A percentile compares a stretch with the other conserved stretches of the same genome.
phyloP scores from a whole-genome alignment of 2,797 vertebrate species.

The Lophura swinhoii region DNA sequence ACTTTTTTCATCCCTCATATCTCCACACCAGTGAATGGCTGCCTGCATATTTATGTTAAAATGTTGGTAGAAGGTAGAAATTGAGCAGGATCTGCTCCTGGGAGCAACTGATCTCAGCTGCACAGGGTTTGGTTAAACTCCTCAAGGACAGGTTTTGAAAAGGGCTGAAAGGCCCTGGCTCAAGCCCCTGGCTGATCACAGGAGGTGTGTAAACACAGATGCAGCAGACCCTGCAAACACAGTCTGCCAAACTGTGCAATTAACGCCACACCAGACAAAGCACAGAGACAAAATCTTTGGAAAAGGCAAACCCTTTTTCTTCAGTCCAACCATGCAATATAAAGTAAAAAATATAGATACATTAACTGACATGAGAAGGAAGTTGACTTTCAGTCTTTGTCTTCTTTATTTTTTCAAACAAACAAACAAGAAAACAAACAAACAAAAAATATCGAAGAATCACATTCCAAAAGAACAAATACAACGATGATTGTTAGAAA shows the following conservation, averaged over 20 bases:
- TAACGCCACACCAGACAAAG: slow-evolving; percentile 17
- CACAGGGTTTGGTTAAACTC: slow-evolving; percentile 73
- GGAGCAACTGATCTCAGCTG: slow-evolving; percentile 75
- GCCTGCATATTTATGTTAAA: slow-evolving; percentile 74
- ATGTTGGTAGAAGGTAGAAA: slow-evolving; percentile 75
- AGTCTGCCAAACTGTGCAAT: slow-evolving; percentile 27
- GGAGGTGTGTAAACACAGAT: slow-evolving; percentile 76
- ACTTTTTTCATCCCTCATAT: slow-evolving; percentile 73
- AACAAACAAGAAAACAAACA: too few species aligned
- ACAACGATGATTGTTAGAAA: background rate
- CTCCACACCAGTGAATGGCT: slow-evolving; percentile 66
- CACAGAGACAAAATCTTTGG: background rate
- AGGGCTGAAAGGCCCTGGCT: slow-evolving; percentile 63
- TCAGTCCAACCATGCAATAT: background rate
- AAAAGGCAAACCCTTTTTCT: slow-evolving; percentile 8
- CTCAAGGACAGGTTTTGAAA: slow-evolving; percentile 71
- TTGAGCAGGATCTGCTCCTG: slow-evolving; percentile 61
- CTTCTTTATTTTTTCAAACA: background rate
- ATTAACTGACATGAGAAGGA: background rate
- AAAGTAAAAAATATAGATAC: background rate
- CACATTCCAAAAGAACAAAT: background rate
- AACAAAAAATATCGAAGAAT: too few species aligned
- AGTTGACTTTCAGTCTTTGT: background rate
- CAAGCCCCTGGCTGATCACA: slow-evolving; percentile 55
- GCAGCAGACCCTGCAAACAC: slow-evolving; percentile 24